Evolutionary conservation across 2,888 invertebrate genomes (phyloP), one percentile per base, ranked within the genome.

Genomic region (Tipula vernalis): DNA sequence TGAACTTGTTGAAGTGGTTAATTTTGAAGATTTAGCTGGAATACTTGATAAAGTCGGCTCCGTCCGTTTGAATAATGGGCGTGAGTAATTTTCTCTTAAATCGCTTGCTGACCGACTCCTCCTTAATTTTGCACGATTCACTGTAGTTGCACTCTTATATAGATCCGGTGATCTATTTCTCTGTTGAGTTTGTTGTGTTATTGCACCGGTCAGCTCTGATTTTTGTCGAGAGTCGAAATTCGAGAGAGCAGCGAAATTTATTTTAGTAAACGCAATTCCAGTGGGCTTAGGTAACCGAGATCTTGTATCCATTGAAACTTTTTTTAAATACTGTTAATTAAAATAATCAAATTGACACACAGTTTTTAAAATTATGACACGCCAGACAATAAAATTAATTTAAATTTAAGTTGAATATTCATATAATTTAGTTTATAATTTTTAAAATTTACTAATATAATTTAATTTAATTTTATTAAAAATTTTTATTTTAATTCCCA

Each of bases 281-380:
- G 89, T 89, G 0, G 91, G 91, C 86, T 92, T 92, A n/a, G 92
- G 92, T 87, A 93, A 89, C 41, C 92, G 92, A 5, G 93, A 93
- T 88, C 71, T 3, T 71, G 28, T 12, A 71, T 71, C 71, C 71
- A 71, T 71, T 71, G 71, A 0, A 15, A 51, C 15, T 44, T 44
- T 44, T 44, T 51, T 3, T 51, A 51, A 12, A n/a, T 18, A 51
- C 44, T 5, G 28, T 0, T 12, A 28, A 18, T 28, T 28, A 71
- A 71, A 28, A 1, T 28, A 28, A 28, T 28, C 28, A 28, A 28
- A 28, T 28, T 28, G 28, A 28, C 28, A 28, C 28, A 28, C 28
- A 28, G 28, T 28, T 28, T 28, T 71, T 28, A 2, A 71, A 71
- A 10, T 28, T 71, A 28, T 28, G 10, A 71, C 71, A 71, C 71